A percentile compares a stretch with the other conserved stretches of the same genome.
Evolutionary conservation across 2,888 invertebrate species (phyloP).

Genomic region (Cephus sareptanus): DNA sequence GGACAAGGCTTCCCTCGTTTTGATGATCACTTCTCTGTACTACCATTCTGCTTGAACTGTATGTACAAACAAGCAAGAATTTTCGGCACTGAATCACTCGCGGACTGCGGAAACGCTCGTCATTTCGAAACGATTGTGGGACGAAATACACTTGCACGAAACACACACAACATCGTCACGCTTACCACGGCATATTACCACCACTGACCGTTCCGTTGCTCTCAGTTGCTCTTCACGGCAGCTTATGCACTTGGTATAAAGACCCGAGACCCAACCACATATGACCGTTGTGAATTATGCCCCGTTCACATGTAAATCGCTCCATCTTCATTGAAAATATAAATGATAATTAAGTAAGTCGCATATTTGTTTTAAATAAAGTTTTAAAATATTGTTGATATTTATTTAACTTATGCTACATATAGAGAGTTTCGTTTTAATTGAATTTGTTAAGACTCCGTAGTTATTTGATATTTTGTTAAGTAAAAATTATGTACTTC

Average conservation of each 20-base stretch:
- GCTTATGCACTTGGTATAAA: background rate
- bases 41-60: constrained; percentile 4
- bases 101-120: constrained; percentile 31
- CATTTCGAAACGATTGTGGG: constrained; percentile 4
- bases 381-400: background rate
- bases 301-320: background rate
- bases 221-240: background rate
- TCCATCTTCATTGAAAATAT: background rate
- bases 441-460: background rate
- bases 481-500: background rate
- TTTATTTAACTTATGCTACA: background rate
- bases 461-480: background rate
- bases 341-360: background rate
- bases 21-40: constrained; percentile 8
- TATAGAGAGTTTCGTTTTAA: background rate
- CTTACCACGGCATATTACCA: constrained; percentile 1
- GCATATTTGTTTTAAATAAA: background rate
- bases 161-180: constrained; percentile 1
- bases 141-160: background rate
- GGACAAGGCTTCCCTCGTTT: constrained; percentile 10
- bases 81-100: constrained; percentile 50
- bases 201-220: background rate
- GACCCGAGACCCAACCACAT: background rate
- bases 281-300: background rate
- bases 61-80: constrained; percentile 19